Evolutionary conservation across 2,797 vertebrate genomes (phyloP), one percentile per base, ranked within the genome.

Genomic region (Macrochelys suwanniensis): DNA sequence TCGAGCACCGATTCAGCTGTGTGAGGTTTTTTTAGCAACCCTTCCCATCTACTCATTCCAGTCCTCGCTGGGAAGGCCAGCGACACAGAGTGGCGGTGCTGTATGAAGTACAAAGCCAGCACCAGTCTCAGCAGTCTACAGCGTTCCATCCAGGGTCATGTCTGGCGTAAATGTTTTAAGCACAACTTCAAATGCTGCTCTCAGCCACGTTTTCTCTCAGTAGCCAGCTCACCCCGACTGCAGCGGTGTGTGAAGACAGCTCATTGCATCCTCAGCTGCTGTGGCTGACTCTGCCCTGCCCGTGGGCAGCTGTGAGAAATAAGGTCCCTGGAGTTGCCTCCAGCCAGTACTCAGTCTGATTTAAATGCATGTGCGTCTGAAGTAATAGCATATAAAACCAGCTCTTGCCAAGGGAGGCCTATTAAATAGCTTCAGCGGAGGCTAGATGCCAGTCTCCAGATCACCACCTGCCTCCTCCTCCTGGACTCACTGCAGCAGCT

Each of bases 1-100:
- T 37, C 1, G 16, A 68, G 17, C 16, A 1, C 16, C 1, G 16
- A 19, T 19, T 16, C 8, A n/a, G 33, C 61, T 16, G 61, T 8
- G 31, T 15, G 59, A 33, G 59, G 59, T 61, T 33, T 61, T 11
- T 61, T 61, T 17, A 59, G 7, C 15, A 33, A 33, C 15, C 9
- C 68, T 71, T 68, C 68, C 68, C 21, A 1, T 31, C 5, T 12
- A 42, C 68, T 71, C 21, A 11, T 42, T 11, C 71, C 26, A 5
- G 7, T 26, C 42, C 11, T 7, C 5, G 42, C 11, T 13, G 23
- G 33, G 42, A 76, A 47, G 71, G 71, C 23, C 71, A 42, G 13
- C 11, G 10, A 11, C 71, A 45, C 6, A 21, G 61, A 31, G 61
- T 5, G 17, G 3, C 10, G 31, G 6, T 65, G 33, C 33, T n/a